These are phyloP conservation scores for Pilophorus perplexus DNA, from an alignment of 2,888 invertebrate species.

Conservation along the genomic window DNA sequence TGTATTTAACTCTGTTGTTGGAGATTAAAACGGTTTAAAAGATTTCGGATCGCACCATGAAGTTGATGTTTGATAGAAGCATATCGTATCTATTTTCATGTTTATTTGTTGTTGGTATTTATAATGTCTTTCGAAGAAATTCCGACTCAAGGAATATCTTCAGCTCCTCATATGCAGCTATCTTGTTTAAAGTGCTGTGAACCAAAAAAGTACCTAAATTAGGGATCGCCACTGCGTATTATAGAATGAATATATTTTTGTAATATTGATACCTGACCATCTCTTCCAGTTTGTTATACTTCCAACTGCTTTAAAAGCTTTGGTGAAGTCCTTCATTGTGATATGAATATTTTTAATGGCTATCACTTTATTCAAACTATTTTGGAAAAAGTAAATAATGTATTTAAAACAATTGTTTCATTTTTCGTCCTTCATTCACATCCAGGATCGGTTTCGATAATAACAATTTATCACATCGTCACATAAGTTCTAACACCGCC, in stretches of 20 bases:
- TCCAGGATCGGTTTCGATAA: too few species aligned
- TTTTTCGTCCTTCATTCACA: too few species aligned
- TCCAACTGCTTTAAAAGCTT: constrained; percentile 11
- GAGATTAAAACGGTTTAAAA: not conserved
- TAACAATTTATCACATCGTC: too few species aligned
- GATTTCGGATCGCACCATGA: too few species aligned
- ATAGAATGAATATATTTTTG: constrained; percentile 18
- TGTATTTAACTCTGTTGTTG: not conserved
- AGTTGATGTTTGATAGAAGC: too few species aligned
- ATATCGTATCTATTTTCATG: too few species aligned
- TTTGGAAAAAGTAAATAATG: constrained; percentile 15
- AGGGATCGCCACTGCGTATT: not conserved
- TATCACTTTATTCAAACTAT: constrained; percentile 34
- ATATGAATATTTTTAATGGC: constrained; percentile 34
- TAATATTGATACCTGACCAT: constrained; percentile 22
- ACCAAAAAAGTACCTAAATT: constrained; percentile 12
- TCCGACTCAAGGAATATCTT: not conserved
- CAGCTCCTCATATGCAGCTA: not conserved
- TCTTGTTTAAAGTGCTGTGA: not conserved
- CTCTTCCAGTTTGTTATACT: constrained; percentile 9
- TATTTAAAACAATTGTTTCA: not conserved
- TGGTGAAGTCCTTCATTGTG: constrained; percentile 38
- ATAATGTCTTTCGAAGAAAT: too few species aligned
- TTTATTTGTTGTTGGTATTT: too few species aligned
- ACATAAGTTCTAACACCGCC: too few species aligned